Conservation (phyloP, 1,140 invertebrate genomes). For the Meloidogyne hapla region DNA sequence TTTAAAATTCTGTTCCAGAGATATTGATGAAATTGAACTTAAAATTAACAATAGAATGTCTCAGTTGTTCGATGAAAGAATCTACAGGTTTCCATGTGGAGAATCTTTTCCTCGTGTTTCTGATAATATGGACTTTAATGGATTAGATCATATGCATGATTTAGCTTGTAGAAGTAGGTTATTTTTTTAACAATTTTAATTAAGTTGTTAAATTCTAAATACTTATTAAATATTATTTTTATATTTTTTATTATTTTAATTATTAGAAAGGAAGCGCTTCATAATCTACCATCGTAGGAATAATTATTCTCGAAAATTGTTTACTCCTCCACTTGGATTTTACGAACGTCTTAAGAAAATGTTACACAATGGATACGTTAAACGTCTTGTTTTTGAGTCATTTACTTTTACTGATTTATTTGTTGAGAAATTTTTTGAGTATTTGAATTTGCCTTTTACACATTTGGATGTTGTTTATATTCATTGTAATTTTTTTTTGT, state of each 20-base stretch:
- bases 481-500: constrained; percentile 13
- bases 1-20: not conserved
- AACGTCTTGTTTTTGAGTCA: constrained; percentile 20
- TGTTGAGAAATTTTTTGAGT: constrained; percentile 34
- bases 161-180: constrained; percentile 8
- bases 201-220: too few relatives aligned
- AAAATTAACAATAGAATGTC: not conserved
- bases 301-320: constrained; percentile 32
- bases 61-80: not conserved
- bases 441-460: not conserved
- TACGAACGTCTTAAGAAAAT: constrained; percentile 32
- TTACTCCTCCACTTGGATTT: constrained; percentile 34
- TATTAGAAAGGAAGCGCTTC: not conserved
- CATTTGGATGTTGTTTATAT: not conserved
- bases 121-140: not conserved
- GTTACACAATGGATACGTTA: constrained; percentile 25
- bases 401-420: constrained; percentile 39
- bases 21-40: constrained; percentile 25
- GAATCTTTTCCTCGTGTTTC: not conserved
- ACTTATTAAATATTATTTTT: too few relatives aligned
- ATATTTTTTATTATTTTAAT: not conserved
- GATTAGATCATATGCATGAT: not conserved
- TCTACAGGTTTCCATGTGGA: constrained; percentile 15
- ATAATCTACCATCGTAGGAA: constrained; percentile 1
- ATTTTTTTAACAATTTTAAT: not conserved